Evolutionary conservation across 2,888 invertebrate genomes (phyloP).

Genomic region (Tubiluchus corallicola): DNA sequence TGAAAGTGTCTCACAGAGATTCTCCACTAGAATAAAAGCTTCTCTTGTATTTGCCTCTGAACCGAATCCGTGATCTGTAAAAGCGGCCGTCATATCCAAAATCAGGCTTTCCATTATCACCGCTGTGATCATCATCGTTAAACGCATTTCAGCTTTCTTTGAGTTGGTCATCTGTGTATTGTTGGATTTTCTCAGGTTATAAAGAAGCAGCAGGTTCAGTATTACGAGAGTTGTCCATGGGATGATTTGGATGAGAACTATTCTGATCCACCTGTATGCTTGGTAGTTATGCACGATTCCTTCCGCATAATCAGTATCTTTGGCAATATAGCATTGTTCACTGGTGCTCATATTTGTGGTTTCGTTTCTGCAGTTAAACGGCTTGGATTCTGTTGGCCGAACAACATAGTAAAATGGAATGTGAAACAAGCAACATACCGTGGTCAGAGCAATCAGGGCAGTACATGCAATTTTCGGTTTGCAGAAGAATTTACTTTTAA

Average conservation of each 20-base stretch:
- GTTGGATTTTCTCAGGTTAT: not conserved
- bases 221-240: not conserved
- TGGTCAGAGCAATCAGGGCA: not conserved
- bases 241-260: not conserved
- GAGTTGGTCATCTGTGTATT: not conserved
- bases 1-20: not conserved
- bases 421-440: not conserved
- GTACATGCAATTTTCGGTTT: not conserved
- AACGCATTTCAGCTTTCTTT: not conserved
- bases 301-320: not conserved
- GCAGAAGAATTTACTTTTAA: not conserved
- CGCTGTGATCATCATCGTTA: not conserved
- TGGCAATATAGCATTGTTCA: not conserved
- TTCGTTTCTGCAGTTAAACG: no score
- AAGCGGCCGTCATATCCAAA: not conserved
- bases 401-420: not conserved
- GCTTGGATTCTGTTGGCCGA: not conserved
- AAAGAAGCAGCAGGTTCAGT: not conserved
- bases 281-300: not conserved
- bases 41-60: not conserved
- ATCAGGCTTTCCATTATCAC: not conserved
- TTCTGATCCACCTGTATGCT: not conserved
- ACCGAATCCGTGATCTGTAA: no score
- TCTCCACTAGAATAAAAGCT: no score
- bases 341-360: not conserved